phyloP scores from a whole-genome alignment of 2,888 invertebrate genomes.

The Agrotis ipsilon region DNA sequence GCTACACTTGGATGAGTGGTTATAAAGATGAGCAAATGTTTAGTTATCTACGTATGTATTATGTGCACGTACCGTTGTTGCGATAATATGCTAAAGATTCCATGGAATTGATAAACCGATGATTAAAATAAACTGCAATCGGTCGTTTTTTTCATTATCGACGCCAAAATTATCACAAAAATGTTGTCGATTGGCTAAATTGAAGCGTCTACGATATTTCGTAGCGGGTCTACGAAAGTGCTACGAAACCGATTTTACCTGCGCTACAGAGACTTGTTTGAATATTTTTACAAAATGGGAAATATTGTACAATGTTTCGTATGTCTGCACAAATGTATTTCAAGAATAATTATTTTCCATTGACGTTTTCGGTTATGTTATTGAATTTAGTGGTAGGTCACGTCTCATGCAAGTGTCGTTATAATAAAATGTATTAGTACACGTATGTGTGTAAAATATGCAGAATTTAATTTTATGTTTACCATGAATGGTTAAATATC shows the following conservation, averaged over 20 bases:
- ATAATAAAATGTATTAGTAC: background rate
- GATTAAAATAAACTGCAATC: constrained; percentile 49
- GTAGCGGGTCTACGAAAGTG: constrained; percentile 84
- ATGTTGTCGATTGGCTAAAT: constrained; percentile 31
- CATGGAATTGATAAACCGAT: constrained; percentile 46
- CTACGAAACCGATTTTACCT: constrained; percentile 72
- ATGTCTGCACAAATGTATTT: background rate
- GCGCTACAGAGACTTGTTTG: constrained; percentile 23
- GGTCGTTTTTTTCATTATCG: constrained; percentile 46
- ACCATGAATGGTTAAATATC: constrained; percentile 33
- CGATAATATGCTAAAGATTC: constrained; percentile 51
- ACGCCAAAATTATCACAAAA: constrained; percentile 41
- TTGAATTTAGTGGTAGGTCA: constrained; percentile 24
- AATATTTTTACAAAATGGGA: constrained; percentile 14
- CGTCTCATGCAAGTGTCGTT: constrained; percentile 6
- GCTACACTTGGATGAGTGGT: constrained; percentile 73
- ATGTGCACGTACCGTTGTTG: constrained; percentile 72
- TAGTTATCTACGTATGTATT: constrained; percentile 67
- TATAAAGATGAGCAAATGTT: constrained; percentile 72
- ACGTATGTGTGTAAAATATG: background rate
- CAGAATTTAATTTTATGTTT: constrained; percentile 18
- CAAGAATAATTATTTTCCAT: background rate
- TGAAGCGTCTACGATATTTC: constrained; percentile 76
- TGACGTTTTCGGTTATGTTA: constrained; percentile 6
- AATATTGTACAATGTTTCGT: constrained; percentile 8